phyloP scores from a whole-genome alignment of 2,113 vertebrate species.

The Cyanoderma ruficeps region DNA sequence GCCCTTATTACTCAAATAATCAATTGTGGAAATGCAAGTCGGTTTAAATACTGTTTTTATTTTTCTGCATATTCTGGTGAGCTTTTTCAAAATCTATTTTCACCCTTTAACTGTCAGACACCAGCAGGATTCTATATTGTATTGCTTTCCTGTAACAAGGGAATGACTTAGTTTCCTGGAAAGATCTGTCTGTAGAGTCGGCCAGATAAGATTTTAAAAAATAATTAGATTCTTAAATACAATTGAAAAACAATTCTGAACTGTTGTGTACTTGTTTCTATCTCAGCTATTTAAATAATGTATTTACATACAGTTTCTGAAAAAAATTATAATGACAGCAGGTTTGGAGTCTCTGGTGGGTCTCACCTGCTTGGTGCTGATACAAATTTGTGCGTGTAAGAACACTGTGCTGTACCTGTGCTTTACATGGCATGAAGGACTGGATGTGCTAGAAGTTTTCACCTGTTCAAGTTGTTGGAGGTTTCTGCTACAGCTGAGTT shows the following conservation, averaged over 20 bases:
- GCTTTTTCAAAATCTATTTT: neutral
- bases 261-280: neutral
- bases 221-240: neutral
- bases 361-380: neutral
- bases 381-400: fast-evolving
- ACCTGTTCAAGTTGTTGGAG: neutral
- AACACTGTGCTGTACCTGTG: neutral
- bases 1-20: neutral
- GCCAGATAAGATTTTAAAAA: neutral
- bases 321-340: neutral
- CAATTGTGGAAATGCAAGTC: neutral
- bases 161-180: neutral
- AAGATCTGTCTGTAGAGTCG: neutral
- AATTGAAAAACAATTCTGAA: neutral
- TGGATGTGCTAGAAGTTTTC: neutral
- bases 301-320: neutral
- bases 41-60: neutral
- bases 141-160: neutral
- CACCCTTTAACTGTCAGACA: neutral
- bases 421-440: neutral
- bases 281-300: neutral
- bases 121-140: neutral
- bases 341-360: neutral
- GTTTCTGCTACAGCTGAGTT: neutral
- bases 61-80: neutral